Evolutionary conservation across 2,797 vertebrate genomes (phyloP).

Genomic region (Esox lucius): DNA sequence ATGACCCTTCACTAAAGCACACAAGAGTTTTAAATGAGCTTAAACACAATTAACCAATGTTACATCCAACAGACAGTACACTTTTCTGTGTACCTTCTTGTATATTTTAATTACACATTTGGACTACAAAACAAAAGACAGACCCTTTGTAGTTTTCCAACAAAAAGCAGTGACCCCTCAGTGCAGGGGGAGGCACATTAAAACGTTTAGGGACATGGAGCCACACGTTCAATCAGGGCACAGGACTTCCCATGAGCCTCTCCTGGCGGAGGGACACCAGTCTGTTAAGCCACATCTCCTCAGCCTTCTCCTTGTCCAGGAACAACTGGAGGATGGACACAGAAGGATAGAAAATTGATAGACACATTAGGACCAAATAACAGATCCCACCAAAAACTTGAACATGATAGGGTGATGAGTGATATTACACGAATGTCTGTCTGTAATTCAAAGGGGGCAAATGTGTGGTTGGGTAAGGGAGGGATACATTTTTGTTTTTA

Average conservation of each 20-base stretch:
- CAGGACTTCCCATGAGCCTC: slow-evolving; percentile 94
- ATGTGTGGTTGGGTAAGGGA: background rate
- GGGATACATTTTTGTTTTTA: background rate
- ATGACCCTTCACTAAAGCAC: background rate
- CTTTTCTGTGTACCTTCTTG: background rate
- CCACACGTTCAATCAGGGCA: slow-evolving; percentile 57
- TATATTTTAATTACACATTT: background rate
- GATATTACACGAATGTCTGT: background rate
- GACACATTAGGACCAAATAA: background rate
- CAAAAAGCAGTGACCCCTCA: background rate
- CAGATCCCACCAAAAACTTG: background rate
- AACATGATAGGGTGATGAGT: background rate
- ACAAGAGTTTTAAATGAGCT: background rate
- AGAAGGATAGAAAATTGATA: background rate
- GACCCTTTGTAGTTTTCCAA: background rate
- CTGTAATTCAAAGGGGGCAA: background rate
- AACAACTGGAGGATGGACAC: slow-evolving; percentile 79
- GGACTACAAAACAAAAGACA: background rate
- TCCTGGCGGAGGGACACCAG: slow-evolving; percentile 91
- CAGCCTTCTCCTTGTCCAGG: slow-evolving; percentile 89
- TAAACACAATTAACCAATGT: background rate
- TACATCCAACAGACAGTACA: background rate
- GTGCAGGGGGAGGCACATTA: background rate
- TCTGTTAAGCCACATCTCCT: slow-evolving; percentile 90
- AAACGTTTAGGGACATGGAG: background rate